Evolutionary conservation across 2,888 invertebrate genomes (phyloP), one percentile per base, ranked within the genome.

Genomic region (Noctua fimbriata): DNA sequence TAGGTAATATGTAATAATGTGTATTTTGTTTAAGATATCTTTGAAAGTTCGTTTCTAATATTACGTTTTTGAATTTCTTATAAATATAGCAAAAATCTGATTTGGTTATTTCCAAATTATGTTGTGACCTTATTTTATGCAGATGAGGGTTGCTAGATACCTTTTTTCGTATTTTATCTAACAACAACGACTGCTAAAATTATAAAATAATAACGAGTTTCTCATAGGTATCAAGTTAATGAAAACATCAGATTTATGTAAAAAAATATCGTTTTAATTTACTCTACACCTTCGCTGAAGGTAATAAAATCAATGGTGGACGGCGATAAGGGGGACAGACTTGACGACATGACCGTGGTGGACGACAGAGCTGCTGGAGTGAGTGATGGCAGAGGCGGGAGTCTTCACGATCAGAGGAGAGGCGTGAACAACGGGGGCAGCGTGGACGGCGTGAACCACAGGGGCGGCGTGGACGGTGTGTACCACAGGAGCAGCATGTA

Each of bases 351-450:
- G 91, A 21, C 94, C 90, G 77, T 95, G 95, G 71, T 94, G 94
- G 74, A 95, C 94, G 24, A 96, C 93, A 0, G 97, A 95, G 92
- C 95, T 95, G 92, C 95, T 95, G 92, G 94, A 93, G 94, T 96
- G 95, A 9, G 95, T 92, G 70, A 94, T 89, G 60, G 93, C 95
- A 0, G 92, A 87, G 6, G 95, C 94, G 67, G 96, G 96, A 78
- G 97, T 97, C 93, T 95, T 93, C 52, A 95, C 90, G 24, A 95
- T 89, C 5, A 95, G 87, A 24, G 96, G 95, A 69, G 94, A 93
- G 82, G 94, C 91, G 92, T 95, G 94, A 16, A 94, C 91, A 0
- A 94, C 89, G 32, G 94, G 93, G 66, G 91, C 94, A 83, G 83
- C 92, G 92, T 95, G 93, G 60, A 90, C 92, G 1, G 83, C 16